Conservation (phyloP, 2,113 vertebrate species). For the Pleuronectes platessa region DNA sequence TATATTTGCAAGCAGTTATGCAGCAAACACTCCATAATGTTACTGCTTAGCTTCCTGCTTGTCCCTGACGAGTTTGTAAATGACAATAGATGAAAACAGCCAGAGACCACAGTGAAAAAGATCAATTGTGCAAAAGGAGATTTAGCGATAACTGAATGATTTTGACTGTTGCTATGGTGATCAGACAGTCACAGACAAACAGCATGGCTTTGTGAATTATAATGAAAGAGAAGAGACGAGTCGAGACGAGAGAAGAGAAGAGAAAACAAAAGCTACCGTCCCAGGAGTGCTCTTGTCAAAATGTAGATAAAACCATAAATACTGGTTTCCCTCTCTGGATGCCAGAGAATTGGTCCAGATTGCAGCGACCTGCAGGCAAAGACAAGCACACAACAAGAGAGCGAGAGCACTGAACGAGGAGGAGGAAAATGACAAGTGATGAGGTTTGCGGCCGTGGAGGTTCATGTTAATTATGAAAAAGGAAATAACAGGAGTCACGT, state of each 20-base stretch:
- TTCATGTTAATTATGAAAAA: constrained; percentile 45
- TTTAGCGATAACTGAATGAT: not conserved
- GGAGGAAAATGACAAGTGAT: constrained; percentile 16
- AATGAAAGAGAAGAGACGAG: not conserved
- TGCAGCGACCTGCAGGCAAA: constrained; percentile 31
- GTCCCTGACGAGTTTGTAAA: not conserved
- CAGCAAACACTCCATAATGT: too few species aligned
- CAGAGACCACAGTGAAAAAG: not conserved
- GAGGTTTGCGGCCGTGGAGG: constrained; percentile 8
- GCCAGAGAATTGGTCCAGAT: constrained; percentile 13
- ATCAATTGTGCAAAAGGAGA: not conserved
- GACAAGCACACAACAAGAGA: constrained; percentile 10
- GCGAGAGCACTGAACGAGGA: constrained; percentile 9
- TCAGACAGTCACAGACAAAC: not conserved
- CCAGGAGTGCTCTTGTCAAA: constrained; percentile 18
- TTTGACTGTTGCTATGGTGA: constrained; percentile 1
- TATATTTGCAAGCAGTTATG: too few species aligned
- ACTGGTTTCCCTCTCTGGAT: constrained; percentile 26
- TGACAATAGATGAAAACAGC: not conserved
- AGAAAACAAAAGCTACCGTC: constrained; percentile 10
- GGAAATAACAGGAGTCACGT: constrained; percentile 29
- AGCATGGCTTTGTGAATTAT: not conserved
- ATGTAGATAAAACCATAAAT: constrained; percentile 32
- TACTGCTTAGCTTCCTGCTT: too few species aligned
- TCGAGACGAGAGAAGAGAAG: not conserved